Evolutionary conservation across 2,113 vertebrate genomes (phyloP).

Genomic region (Tiliqua scincoides): DNA sequence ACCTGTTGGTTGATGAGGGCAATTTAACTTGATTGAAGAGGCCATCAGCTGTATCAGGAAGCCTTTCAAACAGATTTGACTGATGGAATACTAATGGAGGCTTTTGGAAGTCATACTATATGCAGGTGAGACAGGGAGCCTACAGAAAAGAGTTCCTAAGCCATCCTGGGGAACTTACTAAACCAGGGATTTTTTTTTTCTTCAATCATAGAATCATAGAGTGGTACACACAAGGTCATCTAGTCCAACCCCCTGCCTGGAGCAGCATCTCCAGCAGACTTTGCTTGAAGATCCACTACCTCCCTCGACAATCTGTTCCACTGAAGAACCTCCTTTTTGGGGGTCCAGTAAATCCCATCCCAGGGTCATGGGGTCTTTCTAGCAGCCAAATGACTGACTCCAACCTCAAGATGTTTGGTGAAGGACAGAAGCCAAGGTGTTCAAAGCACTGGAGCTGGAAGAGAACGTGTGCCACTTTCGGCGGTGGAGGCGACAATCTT

Average conservation of each 20-base stretch:
- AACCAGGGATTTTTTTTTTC: background rate
- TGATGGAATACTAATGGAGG: background rate
- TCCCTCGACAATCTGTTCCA: too few species aligned
- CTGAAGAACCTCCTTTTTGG: too few species aligned
- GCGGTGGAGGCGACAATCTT: background rate
- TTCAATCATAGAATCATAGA: too few species aligned
- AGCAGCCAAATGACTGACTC: background rate
- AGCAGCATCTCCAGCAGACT: too few species aligned
- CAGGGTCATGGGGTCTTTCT: background rate
- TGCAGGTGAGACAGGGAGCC: background rate
- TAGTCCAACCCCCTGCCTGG: too few species aligned
- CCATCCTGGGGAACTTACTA: background rate
- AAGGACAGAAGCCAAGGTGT: slow-evolving; percentile 33
- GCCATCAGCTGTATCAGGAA: background rate
- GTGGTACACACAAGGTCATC: too few species aligned
- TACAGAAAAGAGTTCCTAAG: background rate
- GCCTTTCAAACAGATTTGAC: background rate
- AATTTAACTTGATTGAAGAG: slow-evolving; percentile 16
- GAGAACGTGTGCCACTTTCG: slow-evolving; percentile 30
- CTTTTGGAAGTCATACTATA: background rate
- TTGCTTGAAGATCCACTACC: too few species aligned
- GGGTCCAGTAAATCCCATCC: too few species aligned
- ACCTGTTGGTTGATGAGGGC: background rate
- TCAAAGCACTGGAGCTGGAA: slow-evolving; percentile 34
- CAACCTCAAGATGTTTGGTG: slow-evolving; percentile 4